These are phyloP conservation scores for Bothrops jararaca DNA, from an alignment of 2,113 vertebrate species.

Conservation along the genomic window DNA sequence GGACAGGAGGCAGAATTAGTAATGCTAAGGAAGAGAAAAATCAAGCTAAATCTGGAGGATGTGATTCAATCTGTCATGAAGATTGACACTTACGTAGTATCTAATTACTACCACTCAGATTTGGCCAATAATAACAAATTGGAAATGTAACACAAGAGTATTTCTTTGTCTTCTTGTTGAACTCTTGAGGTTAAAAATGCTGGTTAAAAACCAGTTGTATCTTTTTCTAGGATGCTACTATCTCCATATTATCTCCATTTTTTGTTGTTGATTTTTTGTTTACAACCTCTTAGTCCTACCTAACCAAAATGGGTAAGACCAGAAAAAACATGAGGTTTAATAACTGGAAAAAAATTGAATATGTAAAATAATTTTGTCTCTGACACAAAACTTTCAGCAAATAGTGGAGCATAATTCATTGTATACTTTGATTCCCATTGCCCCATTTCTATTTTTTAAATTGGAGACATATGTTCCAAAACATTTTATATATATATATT, in stretches of 20 bases:
- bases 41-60: constrained; percentile 32
- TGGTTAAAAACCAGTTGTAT: neutral
- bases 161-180: neutral
- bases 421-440: too few relatives aligned
- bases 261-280: neutral
- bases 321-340: neutral
- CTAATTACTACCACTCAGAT: neutral
- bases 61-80: constrained; percentile 28
- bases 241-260: neutral
- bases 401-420: neutral
- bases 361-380: neutral
- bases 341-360: neutral
- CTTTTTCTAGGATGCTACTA: neutral
- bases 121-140: neutral
- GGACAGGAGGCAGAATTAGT: constrained; percentile 58
- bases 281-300: neutral
- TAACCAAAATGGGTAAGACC: neutral
- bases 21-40: constrained; percentile 48
- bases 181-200: neutral
- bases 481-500: too few relatives aligned
- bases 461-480: too few relatives aligned
- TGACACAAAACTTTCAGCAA: neutral
- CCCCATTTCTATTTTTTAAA: too few relatives aligned
- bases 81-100: constrained; percentile 5
- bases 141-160: neutral